Percentiles rank a stretch among this genome's conserved stretches.
Evolutionary conservation across 2,113 vertebrate genomes (phyloP).

Genomic region (Monopterus albus): DNA sequence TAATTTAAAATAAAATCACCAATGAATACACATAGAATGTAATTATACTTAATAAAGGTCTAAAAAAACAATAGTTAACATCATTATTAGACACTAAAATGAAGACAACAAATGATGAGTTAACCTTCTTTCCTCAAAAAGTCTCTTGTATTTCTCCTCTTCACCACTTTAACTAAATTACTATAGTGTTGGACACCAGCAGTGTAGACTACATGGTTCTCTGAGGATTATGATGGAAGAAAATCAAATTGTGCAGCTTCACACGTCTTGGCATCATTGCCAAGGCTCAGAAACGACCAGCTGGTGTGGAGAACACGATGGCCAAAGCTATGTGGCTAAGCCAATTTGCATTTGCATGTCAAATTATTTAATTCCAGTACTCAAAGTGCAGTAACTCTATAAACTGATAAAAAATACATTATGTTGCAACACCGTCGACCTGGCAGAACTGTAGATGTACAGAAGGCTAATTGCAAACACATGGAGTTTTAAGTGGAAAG

Average conservation of each 20-base stretch:
- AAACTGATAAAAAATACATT: slow-evolving; percentile 32
- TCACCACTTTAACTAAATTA: too few species aligned
- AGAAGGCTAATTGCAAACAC: slow-evolving; percentile 18
- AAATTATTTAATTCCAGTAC: slow-evolving; percentile 46
- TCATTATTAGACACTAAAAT: neutral
- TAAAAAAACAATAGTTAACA: too few species aligned
- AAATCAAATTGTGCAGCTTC: slow-evolving; percentile 41
- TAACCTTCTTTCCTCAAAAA: too few species aligned
- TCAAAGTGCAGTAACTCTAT: slow-evolving; percentile 11
- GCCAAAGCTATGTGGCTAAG: slow-evolving; percentile 26
- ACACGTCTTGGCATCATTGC: slow-evolving; percentile 40
- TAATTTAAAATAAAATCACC: too few species aligned
- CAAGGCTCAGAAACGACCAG: slow-evolving; percentile 58
- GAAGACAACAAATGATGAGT: neutral
- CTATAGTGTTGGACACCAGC: neutral
- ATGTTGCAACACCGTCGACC: neutral
- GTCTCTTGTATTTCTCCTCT: neutral
- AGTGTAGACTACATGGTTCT: neutral
- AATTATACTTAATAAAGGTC: neutral
- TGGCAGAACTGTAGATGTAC: slow-evolving; percentile 1
- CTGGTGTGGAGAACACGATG: slow-evolving; percentile 58
- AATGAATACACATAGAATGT: too few species aligned
- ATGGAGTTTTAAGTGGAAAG: slow-evolving; percentile 25
- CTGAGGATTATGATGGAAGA: slow-evolving; percentile 4
- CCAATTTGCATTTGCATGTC: slow-evolving; percentile 53